Conservation (phyloP, 2,113 vertebrate species). For the Mesocricetus auratus region DNA sequence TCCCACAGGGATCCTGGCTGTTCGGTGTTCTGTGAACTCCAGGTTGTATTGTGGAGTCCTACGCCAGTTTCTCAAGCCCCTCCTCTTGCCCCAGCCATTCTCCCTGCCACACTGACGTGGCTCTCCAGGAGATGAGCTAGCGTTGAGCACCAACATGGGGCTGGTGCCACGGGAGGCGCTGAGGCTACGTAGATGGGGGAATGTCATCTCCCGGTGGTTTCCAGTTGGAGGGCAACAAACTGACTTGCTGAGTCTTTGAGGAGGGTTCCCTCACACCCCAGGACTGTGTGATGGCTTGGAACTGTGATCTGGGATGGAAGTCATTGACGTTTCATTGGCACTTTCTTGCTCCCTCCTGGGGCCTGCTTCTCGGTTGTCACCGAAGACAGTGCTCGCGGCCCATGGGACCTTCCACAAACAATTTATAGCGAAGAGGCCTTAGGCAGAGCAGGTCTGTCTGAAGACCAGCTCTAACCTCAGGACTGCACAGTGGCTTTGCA, state of each 20-base stretch:
- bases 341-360: rapidly evolving
- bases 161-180: background rate
- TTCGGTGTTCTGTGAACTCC: background rate
- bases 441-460: rapidly evolving
- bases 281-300: background rate
- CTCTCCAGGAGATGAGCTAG: rapidly evolving
- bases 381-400: too few relatives aligned
- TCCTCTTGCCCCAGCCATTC: rapidly evolving
- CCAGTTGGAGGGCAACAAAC: rapidly evolving
- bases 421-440: background rate
- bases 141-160: rapidly evolving
- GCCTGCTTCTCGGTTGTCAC: rapidly evolving
- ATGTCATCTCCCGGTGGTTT: rapidly evolving
- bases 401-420: rapidly evolving
- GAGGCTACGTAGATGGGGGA: rapidly evolving
- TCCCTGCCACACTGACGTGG: rapidly evolving
- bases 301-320: rapidly evolving
- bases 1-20: too few relatives aligned
- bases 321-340: rapidly evolving
- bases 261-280: rapidly evolving
- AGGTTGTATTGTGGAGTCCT: background rate
- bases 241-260: rapidly evolving
- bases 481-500: rapidly evolving
- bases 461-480: rapidly evolving
- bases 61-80: rapidly evolving